A percentile compares a stretch with the other conserved stretches of the same genome.
Evolutionary conservation across 2,113 vertebrate species (phyloP).

Genomic region (Bombycilla garrulus): DNA sequence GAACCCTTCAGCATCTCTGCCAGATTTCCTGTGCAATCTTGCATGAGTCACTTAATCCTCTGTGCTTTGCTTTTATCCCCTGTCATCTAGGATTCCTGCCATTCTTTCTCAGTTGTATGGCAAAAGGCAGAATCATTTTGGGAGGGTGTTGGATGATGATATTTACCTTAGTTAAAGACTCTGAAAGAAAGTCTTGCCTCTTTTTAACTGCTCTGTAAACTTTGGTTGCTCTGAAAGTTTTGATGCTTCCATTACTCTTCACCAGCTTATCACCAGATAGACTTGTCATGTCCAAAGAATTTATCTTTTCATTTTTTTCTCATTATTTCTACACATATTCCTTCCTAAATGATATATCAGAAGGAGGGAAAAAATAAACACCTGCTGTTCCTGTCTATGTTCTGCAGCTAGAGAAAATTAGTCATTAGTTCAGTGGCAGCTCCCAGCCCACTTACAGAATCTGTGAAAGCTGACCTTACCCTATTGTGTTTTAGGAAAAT

Average conservation of each 20-base stretch:
- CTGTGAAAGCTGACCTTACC: background rate
- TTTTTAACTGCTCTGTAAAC: background rate
- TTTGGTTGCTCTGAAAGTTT: background rate
- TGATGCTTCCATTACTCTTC: background rate
- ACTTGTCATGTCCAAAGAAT: slow-evolving; percentile 25
- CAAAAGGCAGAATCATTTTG: background rate
- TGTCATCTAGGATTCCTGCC: background rate
- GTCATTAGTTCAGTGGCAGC: slow-evolving; percentile 50
- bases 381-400: slow-evolving; percentile 53
- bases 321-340: background rate
- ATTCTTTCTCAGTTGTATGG: background rate
- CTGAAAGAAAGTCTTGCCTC: background rate
- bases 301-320: slow-evolving; percentile 46
- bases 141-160: background rate
- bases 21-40: background rate
- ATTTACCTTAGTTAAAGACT: background rate
- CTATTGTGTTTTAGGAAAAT: background rate
- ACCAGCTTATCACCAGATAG: slow-evolving; percentile 14
- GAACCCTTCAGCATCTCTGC: background rate
- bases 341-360: slow-evolving; percentile 22
- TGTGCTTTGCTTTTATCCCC: background rate
- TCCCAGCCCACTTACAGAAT: slow-evolving; percentile 52
- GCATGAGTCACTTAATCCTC: background rate
- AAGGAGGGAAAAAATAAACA: slow-evolving; percentile 40
- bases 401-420: slow-evolving; percentile 48